Evolutionary conservation across 1,140 invertebrate genomes (phyloP).

Genomic region (Matsumurasca onukii): DNA sequence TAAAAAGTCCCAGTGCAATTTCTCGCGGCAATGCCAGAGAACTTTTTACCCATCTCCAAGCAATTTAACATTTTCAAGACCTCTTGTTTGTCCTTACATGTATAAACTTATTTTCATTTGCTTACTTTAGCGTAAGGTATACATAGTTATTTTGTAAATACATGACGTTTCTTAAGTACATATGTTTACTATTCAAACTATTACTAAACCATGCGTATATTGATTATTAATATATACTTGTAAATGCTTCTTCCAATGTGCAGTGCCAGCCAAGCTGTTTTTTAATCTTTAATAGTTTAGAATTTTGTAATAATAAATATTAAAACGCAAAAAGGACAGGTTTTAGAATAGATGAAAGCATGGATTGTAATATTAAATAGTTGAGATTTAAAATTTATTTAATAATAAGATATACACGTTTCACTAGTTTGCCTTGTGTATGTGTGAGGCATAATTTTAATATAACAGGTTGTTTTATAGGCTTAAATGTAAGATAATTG

Average conservation of each 20-base stretch:
- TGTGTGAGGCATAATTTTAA: constrained; percentile 24
- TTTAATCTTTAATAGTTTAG: constrained; percentile 30
- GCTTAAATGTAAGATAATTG: constrained; percentile 16
- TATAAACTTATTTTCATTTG: constrained; percentile 22
- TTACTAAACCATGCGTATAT: constrained; percentile 22
- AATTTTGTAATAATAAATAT: constrained; percentile 30
- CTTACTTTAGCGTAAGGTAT: constrained; percentile 6
- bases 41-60: constrained; percentile 4
- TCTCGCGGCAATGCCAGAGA: neutral
- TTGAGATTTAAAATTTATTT: constrained; percentile 18
- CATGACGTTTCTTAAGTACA: constrained; percentile 25
- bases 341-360: constrained; percentile 11
- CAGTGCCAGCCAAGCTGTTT: constrained; percentile 30
- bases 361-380: constrained; percentile 16
- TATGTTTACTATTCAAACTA: constrained; percentile 29
- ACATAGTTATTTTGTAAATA: constrained; percentile 30
- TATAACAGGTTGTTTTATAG: constrained; percentile 19
- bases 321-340: constrained; percentile 21
- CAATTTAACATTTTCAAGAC: neutral
- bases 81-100: neutral
- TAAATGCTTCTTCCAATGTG: constrained; percentile 29
- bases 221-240: constrained; percentile 13
- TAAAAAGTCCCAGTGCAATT: too few relatives aligned
- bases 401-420: constrained; percentile 20
- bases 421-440: constrained; percentile 28